Base-by-base conservation (phyloP, 2,797 vertebrate genomes). In the Coregonus ussuriensis region DNA sequence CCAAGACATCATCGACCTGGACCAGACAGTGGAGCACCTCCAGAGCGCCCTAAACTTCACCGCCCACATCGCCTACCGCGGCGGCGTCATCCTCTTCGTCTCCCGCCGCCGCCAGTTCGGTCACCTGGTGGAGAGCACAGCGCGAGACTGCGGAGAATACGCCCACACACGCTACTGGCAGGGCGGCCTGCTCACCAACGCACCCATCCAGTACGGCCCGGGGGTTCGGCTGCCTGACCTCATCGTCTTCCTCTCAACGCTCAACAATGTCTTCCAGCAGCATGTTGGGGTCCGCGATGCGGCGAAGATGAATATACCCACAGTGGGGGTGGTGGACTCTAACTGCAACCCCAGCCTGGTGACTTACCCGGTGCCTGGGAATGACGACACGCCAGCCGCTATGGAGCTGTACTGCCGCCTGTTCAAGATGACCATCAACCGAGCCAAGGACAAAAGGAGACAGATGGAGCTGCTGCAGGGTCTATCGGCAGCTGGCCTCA, bases 251-350 rank as follows among this genome's bases (percentile, higher is more conserved):
- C 88, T 98, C 33, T 95, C 92, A 85, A 97, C 96, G 0, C 96
- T 98, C 75, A 99, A 96, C 93, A 99, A 97, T 0, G 93, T 96
- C 72, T 99, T 99, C 0, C 95, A 98, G 91, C 92, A 95, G 1
- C 98, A 99, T 0, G 88, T 96, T 31, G 98, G 87, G 0, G 82
- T 99, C 83, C 90, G 95, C 0, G 98, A 99, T 0, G 96, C 97
- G 0, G 96, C 97, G 80, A 99, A 99, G 89, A 96, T 99, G 96
- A 97, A 93, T 91, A 97, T 99, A 88, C 98, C 98, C 73, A 97
- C 97, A 0, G 92, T 98, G 1, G 98, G 95, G 0, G 84, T 99
- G 71, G 96, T 99, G 86, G 98, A 99, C 92, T 97, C 97, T 0
- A 97, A 99, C 92, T 97, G 96, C 88, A 98, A 99, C 92, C 98